Conservation (phyloP, 2,888 invertebrate genomes). For the Gortyna flavago region DNA sequence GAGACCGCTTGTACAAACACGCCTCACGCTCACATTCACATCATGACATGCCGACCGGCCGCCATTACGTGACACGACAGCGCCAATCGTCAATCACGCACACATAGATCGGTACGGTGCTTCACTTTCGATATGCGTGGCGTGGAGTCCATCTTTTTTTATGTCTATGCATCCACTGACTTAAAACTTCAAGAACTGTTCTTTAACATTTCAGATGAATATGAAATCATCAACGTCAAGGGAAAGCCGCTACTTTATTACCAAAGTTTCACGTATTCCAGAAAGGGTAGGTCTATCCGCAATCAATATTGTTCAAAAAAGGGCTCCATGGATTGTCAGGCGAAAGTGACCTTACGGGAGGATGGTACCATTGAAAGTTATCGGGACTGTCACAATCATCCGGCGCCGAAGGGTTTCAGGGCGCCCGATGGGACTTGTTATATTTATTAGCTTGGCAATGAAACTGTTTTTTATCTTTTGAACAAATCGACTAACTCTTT, state of each 20-base stretch:
- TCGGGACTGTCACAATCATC: conserved; percentile 24
- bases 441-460: neutral
- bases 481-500: too few relatives aligned
- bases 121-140: too few relatives aligned
- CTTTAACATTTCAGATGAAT: conserved; percentile 17
- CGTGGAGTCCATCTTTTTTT: too few relatives aligned
- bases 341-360: conserved; percentile 7
- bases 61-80: too few relatives aligned
- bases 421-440: conserved; percentile 9
- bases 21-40: too few relatives aligned
- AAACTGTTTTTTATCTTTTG: neutral
- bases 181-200: neutral
- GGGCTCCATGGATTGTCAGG: conserved; percentile 3
- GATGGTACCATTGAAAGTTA: conserved; percentile 19
- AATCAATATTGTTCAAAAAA: conserved; percentile 27
- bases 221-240: conserved; percentile 29
- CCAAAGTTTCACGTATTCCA: conserved; percentile 17
- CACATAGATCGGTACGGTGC: too few relatives aligned
- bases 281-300: neutral
- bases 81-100: too few relatives aligned
- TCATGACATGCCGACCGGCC: too few relatives aligned
- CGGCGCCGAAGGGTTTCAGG: conserved; percentile 9
- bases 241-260: conserved; percentile 10
- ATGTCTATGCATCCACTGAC: neutral
- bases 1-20: too few relatives aligned